Percentiles rank a stretch among this genome's conserved stretches.
phyloP scores from a whole-genome alignment of 2,113 vertebrate species.

The Aythya baeri region DNA sequence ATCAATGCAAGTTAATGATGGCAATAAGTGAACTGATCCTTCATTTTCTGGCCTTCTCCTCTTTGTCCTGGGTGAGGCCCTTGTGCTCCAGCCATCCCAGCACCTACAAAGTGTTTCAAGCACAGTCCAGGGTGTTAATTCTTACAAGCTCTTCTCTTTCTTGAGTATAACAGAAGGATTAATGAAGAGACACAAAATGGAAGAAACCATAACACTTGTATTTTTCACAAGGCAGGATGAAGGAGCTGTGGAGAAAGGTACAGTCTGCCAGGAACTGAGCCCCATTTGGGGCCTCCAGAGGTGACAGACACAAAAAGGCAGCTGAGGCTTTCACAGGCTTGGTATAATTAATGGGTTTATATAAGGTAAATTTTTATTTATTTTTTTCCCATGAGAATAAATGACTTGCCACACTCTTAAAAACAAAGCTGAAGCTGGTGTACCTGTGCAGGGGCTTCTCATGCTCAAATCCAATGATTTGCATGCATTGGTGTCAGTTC shows the following conservation, averaged over 20 bases:
- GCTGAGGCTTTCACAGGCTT: background rate
- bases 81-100: background rate
- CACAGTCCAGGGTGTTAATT: background rate
- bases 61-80: background rate
- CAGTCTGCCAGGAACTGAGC: background rate
- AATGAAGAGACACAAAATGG: background rate
- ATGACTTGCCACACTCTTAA: background rate
- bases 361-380: background rate
- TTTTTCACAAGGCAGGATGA: background rate
- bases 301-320: background rate
- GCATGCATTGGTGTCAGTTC: background rate
- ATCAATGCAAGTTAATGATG: background rate
- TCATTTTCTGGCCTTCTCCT: background rate
- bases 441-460: background rate
- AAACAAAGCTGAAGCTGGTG: background rate
- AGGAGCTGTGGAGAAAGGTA: background rate
- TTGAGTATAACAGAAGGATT: background rate
- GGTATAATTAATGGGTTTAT: background rate
- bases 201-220: rapidly evolving
- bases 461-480: background rate
- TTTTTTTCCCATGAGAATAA: background rate
- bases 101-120: background rate
- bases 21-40: background rate
- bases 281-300: background rate
- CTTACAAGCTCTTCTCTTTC: background rate